phyloP scores from a whole-genome alignment of 1,140 invertebrate genomes.

The Heterodera schachtii region DNA sequence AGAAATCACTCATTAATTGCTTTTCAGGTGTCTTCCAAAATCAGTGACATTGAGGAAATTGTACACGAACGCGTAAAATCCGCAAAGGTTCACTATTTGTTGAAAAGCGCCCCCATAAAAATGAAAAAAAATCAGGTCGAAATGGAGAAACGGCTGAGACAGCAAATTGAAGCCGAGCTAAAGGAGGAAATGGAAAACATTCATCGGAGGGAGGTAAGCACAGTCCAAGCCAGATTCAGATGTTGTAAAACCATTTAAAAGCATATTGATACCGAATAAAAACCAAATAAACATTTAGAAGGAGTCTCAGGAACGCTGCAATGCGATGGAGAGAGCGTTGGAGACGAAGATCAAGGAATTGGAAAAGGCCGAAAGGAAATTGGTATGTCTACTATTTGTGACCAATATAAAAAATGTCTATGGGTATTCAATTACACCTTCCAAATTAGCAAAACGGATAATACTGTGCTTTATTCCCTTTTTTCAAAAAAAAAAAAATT shows the following conservation, averaged over 20 bases:
- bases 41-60: slow-evolving; percentile 48
- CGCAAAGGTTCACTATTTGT: slow-evolving; percentile 31
- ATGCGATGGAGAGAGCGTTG: slow-evolving; percentile 41
- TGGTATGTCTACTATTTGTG: slow-evolving; percentile 36
- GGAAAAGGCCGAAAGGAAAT: slow-evolving; percentile 47
- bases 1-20: background rate
- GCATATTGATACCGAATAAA: background rate
- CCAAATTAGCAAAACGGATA: too few species aligned
- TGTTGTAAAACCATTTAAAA: too few species aligned
- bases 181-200: slow-evolving; percentile 46
- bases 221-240: too few species aligned
- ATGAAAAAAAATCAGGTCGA: slow-evolving; percentile 23
- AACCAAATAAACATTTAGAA: slow-evolving; percentile 24
- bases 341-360: slow-evolving; percentile 43
- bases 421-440: too few species aligned
- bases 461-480: too few species aligned
- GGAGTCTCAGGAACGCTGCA: slow-evolving; percentile 48
- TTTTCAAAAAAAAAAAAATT: too few species aligned
- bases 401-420: background rate
- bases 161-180: slow-evolving; percentile 54
- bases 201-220: slow-evolving; percentile 47
- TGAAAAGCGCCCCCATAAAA: background rate
- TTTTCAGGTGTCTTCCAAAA: slow-evolving; percentile 44
- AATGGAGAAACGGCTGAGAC: slow-evolving; percentile 43
- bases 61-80: slow-evolving; percentile 46